Percentiles rank a stretch among this genome's conserved stretches.
Conservation (phyloP, 2,888 invertebrate species). For the Silvanus unidentatus region DNA sequence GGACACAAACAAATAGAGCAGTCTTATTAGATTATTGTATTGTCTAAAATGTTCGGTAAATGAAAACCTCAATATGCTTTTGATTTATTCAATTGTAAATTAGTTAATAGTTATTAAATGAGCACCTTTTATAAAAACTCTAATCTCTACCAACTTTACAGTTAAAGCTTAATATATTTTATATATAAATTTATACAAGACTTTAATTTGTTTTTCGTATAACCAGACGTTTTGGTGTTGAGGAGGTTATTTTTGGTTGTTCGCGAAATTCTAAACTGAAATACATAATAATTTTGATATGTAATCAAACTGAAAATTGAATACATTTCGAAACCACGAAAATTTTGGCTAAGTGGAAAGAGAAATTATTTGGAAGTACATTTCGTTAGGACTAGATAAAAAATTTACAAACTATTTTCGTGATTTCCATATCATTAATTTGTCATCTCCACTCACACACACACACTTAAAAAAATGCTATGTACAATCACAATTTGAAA, state of each 20-base stretch:
- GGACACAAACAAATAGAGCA: conserved; percentile 22
- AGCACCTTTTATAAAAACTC: conserved; percentile 35
- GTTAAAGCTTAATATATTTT: conserved; percentile 28
- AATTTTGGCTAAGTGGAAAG: background rate
- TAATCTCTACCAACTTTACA: conserved; percentile 30
- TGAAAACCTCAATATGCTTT: conserved; percentile 11
- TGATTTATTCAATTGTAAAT: conserved; percentile 4
- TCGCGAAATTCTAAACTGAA: conserved; percentile 22
- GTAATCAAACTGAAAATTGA: conserved; percentile 21
- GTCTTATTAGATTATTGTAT: conserved; percentile 35
- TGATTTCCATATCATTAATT: background rate
- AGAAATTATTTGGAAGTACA: too few relatives aligned
- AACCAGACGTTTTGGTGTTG: conserved; percentile 27
- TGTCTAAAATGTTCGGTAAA: conserved; percentile 33
- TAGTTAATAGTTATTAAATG: conserved; percentile 22
- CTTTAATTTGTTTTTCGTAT: conserved; percentile 21
- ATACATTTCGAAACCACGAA: background rate
- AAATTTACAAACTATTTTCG: conserved; percentile 2
- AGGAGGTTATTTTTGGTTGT: conserved; percentile 30
- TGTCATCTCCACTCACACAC: too few relatives aligned
- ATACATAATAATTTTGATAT: conserved; percentile 29
- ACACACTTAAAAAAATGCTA: too few relatives aligned
- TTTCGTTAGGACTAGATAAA: background rate
- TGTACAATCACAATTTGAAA: conserved; percentile 18
- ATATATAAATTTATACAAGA: conserved; percentile 19